Evolutionary conservation across 2,797 vertebrate genomes (phyloP), one percentile per base, ranked within the genome.

Genomic region (Phylloscopus collybita): DNA sequence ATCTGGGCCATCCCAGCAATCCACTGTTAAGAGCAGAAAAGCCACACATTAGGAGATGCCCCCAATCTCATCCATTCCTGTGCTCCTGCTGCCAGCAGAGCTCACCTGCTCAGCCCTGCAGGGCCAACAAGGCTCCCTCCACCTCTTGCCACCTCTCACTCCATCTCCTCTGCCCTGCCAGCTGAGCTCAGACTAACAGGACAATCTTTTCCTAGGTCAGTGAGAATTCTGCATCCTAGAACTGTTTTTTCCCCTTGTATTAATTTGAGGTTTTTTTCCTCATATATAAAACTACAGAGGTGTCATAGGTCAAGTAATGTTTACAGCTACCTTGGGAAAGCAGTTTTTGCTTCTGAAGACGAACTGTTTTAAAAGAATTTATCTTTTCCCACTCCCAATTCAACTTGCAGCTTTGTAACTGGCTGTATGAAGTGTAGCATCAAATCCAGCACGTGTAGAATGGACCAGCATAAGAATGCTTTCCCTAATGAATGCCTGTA

Each of bases 1-100:
- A 3, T 99, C 99, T 1, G 99, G 98, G 62, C 99, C 99, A 32
- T 99, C 99, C 99, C 99, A 99, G 82, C 99, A 99, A 97, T 99
- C 99, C 97, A 99, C 99, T 99, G 94, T 44, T 49, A 75, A 95
- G 90, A 96, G 38, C 95, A 88, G 36, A 65, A 93, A 65, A 66
- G 36, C 29, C 59, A 17, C 2, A 21, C 5, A 6, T 82, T 19
- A 76, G 26, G 50, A 72, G 71, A 53, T 40, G 38, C 1, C 49
- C 44, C 8, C 1, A 4, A 0, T 8, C 23, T 61, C 29, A 32
- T 0, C 16, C 6, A 11, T 7, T 56, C 27, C 86, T 59, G 74
- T 65, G 32, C 56, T 42, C 45, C 69, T 36, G 18, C 49, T 69
- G 66, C 53, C 61, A 62, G 49, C 54, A 83, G 59, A 93, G 89